Percentiles rank a stretch among this genome's conserved stretches.
phyloP scores from a whole-genome alignment of 2,888 invertebrate species.

The Anorthoa munda region DNA sequence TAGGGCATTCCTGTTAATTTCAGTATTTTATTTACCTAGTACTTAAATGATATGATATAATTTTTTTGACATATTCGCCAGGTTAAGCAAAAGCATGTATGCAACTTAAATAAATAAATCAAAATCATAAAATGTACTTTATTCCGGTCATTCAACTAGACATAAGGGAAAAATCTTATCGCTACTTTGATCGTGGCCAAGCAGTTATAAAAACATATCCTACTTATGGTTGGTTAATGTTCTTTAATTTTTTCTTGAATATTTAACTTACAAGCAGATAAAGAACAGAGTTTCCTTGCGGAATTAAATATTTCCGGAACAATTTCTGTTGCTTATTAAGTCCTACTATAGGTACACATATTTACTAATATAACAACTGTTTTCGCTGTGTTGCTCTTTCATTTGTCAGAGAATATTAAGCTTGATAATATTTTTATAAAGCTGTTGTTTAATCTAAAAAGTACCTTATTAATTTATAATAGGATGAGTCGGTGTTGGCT shows the following conservation, averaged over 20 bases:
- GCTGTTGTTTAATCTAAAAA: too few species aligned
- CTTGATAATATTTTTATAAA: background rate
- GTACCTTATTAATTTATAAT: too few species aligned
- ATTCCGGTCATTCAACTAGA: slow-evolving; percentile 32
- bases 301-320: slow-evolving; percentile 6
- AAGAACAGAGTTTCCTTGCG: background rate
- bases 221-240: background rate
- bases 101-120: background rate
- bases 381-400: background rate
- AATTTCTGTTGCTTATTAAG: background rate
- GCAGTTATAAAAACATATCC: slow-evolving; percentile 5
- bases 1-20: too few species aligned
- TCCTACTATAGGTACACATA: too few species aligned
- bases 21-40: too few species aligned
- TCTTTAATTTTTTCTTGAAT: background rate
- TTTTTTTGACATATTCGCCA: background rate
- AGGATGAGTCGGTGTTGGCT: too few species aligned
- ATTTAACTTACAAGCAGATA: background rate
- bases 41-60: too few species aligned
- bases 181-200: background rate
- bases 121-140: background rate
- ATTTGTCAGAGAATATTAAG: background rate
- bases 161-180: slow-evolving; percentile 34
- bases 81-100: too few species aligned
- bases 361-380: too few species aligned